Evolutionary conservation across 2,113 vertebrate species (phyloP).

Genomic region (Leptobrachium leishanense): DNA sequence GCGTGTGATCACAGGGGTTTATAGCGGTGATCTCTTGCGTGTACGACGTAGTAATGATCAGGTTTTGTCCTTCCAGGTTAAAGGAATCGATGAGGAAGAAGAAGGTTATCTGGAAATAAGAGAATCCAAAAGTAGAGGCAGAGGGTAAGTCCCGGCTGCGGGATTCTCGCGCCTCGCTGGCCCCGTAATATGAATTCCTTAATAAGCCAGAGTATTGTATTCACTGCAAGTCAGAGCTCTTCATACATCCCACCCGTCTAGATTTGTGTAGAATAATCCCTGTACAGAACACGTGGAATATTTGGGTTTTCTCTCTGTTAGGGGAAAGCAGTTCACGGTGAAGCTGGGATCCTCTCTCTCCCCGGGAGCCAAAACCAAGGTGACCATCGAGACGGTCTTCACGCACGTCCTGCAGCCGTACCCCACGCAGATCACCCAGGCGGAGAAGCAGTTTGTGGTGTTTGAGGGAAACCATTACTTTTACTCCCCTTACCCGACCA

Average conservation of each 20-base stretch:
- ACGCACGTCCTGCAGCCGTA: slow-evolving; percentile 90
- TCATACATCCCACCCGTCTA: too few species aligned
- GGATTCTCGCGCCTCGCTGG: too few species aligned
- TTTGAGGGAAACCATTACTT: slow-evolving; percentile 97
- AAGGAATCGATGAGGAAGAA: slow-evolving; percentile 85
- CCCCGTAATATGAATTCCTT: too few species aligned
- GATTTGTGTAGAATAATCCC: too few species aligned
- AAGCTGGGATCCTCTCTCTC: slow-evolving; percentile 78
- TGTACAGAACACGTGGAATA: too few species aligned
- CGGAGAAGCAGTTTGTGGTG: slow-evolving; percentile 93
- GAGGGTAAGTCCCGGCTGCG: slow-evolving; percentile 73
- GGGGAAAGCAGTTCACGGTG: slow-evolving; percentile 86
- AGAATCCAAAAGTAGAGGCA: slow-evolving; percentile 80
- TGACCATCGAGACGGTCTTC: slow-evolving; percentile 84
- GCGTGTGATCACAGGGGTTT: too few species aligned
- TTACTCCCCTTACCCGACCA: slow-evolving; percentile 87
- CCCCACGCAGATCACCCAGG: slow-evolving; percentile 91
- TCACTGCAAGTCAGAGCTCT: too few species aligned
- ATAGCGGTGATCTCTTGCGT: too few species aligned
- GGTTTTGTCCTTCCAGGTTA: slow-evolving; percentile 71
- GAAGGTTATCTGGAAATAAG: slow-evolving; percentile 82
- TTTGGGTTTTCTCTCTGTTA: slow-evolving; percentile 53
- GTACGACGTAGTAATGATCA: not conserved
- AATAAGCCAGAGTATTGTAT: too few species aligned
- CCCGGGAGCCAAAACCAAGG: slow-evolving; percentile 77